Base-by-base conservation (phyloP, 1,140 invertebrate genomes). In the Ceratosolen fusciceps region DNA sequence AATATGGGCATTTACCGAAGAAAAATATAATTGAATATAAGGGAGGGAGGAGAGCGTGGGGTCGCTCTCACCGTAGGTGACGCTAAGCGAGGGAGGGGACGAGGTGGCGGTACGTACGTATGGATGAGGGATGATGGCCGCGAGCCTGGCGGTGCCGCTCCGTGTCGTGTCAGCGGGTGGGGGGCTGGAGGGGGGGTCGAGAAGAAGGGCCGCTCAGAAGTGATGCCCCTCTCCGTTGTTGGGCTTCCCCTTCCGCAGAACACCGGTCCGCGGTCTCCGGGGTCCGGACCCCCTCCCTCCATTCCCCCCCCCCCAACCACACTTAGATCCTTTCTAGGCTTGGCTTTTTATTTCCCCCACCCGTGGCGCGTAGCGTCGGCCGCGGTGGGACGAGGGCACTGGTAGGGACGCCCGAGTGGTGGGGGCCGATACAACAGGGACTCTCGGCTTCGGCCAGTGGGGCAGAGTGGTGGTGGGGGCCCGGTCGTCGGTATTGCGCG, bases 1-100 rank as follows among this genome's bases (percentile, higher is more conserved):
- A 90, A 90, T 90, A 90, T 90, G 86, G 87, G 87, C 87, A 91
- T 91, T 90, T 90, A 90, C 88, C 86, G 84, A 83, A 88, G 85
- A 87, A 87, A 87, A 88, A 88, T 88, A 90, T 90, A 90, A 90
- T 90, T 90, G 87, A 90, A 90, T 90, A n/a, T n/a, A 58, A 67
- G 52, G 14, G 54, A 52, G 67, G 31, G 60, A 39, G 19, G 8
- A 37, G 12, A n/a, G 31, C 29, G 77, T 58, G 75, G 26, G 24
- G 52, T 49, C 37, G 39, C n/a, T n/a, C n/a, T n/a, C n/a, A n/a
- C n/a, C n/a, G n/a, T n/a, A n/a, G n/a, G n/a, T n/a, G n/a, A n/a
- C n/a, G n/a, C n/a, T n/a, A n/a, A n/a, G n/a, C n/a, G n/a, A n/a
- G n/a, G n/a, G n/a, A n/a, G n/a, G n/a, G n/a, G n/a, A n/a, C n/a